Percentiles rank a stretch among this genome's conserved stretches.
phyloP scores from a whole-genome alignment of 2,888 invertebrate species.

The Notodonta dromedarius region DNA sequence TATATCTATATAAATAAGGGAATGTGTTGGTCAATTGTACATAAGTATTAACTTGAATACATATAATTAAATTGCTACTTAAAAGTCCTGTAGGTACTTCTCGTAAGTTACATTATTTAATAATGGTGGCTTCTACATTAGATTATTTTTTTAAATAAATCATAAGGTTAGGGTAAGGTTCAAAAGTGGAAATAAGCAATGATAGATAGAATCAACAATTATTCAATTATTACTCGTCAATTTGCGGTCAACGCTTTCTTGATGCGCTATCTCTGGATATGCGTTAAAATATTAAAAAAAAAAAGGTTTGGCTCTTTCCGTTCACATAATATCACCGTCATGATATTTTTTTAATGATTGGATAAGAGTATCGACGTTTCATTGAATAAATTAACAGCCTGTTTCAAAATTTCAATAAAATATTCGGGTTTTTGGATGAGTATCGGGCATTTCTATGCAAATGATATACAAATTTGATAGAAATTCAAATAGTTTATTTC shows the following conservation, averaged over 20 bases:
- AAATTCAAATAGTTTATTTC: too few relatives aligned
- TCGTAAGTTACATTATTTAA: background rate
- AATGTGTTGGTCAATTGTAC: constrained; percentile 32
- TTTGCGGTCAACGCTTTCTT: background rate
- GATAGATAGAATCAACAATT: too few relatives aligned
- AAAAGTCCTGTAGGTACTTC: background rate
- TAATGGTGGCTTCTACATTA: too few relatives aligned
- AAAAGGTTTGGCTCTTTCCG: too few relatives aligned
- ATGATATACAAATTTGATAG: too few relatives aligned
- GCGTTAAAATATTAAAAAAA: background rate
- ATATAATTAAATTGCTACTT: background rate
- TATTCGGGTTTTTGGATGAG: too few relatives aligned
- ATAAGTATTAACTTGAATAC: background rate
- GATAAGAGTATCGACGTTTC: background rate
- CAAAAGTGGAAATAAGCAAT: too few relatives aligned
- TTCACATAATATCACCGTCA: background rate
- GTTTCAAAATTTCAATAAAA: too few relatives aligned
- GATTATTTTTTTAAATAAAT: too few relatives aligned
- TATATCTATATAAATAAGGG: constrained; percentile 14
- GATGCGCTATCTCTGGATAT: background rate
- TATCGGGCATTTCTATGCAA: too few relatives aligned
- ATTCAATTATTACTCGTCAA: too few relatives aligned
- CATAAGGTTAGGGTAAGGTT: too few relatives aligned
- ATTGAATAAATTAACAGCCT: background rate
- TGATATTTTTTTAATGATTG: background rate